A percentile compares a stretch with the other conserved stretches of the same genome.
Evolutionary conservation across 2,113 vertebrate species (phyloP).

Genomic region (Himantopus leucocephalus): DNA sequence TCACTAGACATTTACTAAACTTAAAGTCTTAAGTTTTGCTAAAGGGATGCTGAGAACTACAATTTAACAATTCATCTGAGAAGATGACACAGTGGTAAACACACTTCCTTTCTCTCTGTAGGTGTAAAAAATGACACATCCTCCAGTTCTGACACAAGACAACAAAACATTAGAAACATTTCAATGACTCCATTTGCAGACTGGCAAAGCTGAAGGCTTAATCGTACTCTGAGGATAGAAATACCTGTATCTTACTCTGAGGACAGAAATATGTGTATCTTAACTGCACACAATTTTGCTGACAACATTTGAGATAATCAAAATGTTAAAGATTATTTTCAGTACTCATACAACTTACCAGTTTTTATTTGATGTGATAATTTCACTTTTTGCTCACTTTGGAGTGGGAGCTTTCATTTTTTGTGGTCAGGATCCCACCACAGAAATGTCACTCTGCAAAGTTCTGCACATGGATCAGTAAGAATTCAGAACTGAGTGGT

Average conservation of each 20-base stretch:
- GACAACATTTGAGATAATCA: neutral
- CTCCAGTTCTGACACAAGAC: neutral
- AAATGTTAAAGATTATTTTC: neutral
- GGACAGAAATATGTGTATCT: neutral
- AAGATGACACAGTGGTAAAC: neutral
- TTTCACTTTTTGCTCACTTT: neutral
- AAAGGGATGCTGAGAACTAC: neutral
- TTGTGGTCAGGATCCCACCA: neutral
- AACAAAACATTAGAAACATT: neutral
- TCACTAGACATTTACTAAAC: neutral
- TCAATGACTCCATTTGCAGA: neutral
- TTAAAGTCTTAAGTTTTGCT: neutral
- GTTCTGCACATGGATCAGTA: neutral
- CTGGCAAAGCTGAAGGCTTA: neutral
- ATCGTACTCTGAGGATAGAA: neutral
- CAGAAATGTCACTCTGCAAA: neutral
- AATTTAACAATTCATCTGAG: neutral
- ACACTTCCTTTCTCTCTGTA: neutral
- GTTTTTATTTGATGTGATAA: neutral
- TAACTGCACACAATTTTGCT: neutral
- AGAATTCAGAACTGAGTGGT: neutral
- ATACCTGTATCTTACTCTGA: neutral
- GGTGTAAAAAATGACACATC: neutral
- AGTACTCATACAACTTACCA: neutral
- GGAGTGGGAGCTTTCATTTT: neutral